Base-by-base conservation (phyloP, 1,140 invertebrate species). In the Chrysoperla carnea region DNA sequence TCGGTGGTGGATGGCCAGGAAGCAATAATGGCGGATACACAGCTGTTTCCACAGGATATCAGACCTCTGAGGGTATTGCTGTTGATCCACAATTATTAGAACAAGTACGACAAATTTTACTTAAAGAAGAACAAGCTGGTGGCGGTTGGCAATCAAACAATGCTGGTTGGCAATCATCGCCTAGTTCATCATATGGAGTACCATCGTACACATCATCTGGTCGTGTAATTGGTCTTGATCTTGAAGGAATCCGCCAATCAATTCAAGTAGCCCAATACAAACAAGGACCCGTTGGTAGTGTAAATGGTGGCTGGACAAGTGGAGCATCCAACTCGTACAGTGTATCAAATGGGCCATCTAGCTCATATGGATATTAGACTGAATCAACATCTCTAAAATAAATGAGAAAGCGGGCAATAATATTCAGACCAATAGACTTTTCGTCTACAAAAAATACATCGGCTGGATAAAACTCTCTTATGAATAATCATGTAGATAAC, bases 51-150 rank as follows among this genome's bases (percentile, higher is more conserved):
- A 66, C 73, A 37, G 81, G 81, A 41, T 73, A 74, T 55, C 77
- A 80, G 49, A 78, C 75, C 40, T 78, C 68, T 47, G 83, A 87
- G 56, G 83, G 83, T 38, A 76, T 78, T 50, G 73, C 76, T 59
- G 79, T 87, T 37, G 82, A 86, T 61, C 70, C 71, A 35, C 72
- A 75, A 45, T 70, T 86, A 41, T 66, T 86, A 40, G 80, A 84
- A 55, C 79, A 85, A 58, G 78, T 87, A 51, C 76, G 80, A 50
- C 74, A 84, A 59, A 84, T 86, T 55, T 68, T 86, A 39, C 65
- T 85, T 45, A 81, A 79, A 54, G 81, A 85, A 58, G 83, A 87
- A 61, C 60, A 64, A 27, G 67, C 66, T 17, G 61, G 62, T 7
- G 62, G 64, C 27, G 59, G 63, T 37, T 58, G 59, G 12, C 57